These are phyloP conservation scores for Stomatorhinus walkeri DNA, from an alignment of 2,797 vertebrate species.

Conservation along the genomic window DNA sequence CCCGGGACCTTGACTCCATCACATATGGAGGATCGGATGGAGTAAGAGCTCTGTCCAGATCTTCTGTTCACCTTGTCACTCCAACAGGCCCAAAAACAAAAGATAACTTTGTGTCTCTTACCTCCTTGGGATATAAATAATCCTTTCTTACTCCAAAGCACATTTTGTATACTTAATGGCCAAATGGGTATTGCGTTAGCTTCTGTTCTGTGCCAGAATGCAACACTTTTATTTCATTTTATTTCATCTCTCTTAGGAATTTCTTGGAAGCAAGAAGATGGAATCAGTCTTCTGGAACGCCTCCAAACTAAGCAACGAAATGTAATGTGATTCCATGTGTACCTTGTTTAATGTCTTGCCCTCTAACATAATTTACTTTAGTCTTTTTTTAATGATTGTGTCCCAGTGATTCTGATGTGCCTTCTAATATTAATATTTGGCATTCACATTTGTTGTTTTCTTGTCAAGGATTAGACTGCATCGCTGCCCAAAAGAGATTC, in stretches of 20 bases:
- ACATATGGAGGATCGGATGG: conserved; percentile 49
- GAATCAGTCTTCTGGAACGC: conserved; percentile 55
- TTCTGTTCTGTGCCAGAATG: not conserved
- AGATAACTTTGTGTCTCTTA: not conserved
- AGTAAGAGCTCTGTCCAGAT: conserved; percentile 44
- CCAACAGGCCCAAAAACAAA: not conserved
- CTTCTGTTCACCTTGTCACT: not conserved
- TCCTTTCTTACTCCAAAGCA: not conserved
- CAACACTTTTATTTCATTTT: conserved; percentile 5
- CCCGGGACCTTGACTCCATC: conserved; percentile 40
- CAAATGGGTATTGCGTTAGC: not conserved
- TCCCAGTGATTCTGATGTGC: not conserved
- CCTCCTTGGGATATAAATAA: not conserved
- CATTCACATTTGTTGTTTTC: not conserved
- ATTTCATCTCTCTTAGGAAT: conserved; percentile 33
- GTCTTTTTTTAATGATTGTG: not conserved
- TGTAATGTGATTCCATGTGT: conserved; percentile 20
- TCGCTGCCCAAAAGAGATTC: not conserved
- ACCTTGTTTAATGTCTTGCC: not conserved
- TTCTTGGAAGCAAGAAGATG: conserved; percentile 53
- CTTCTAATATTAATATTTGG: not conserved
- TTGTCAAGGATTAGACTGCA: not conserved
- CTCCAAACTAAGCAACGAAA: conserved; percentile 43
- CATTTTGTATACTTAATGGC: not conserved
- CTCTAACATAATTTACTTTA: not conserved